A percentile compares a stretch with the other conserved stretches of the same genome.
These are phyloP conservation scores for Chromobotia macracanthus DNA, from an alignment of 2,797 vertebrate species.

Conservation along the genomic window DNA sequence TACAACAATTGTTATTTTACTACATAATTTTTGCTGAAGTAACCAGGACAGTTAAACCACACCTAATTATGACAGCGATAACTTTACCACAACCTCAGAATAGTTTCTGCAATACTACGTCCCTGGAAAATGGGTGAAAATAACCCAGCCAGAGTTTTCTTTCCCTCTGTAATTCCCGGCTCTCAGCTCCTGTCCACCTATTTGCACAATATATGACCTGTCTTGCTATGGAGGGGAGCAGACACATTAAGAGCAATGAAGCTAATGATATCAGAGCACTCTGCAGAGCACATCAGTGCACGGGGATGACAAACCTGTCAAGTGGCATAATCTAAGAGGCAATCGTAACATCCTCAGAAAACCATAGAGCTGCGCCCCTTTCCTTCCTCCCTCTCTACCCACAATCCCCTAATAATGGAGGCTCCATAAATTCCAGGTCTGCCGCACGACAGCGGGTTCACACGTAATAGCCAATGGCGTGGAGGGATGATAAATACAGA, in stretches of 20 bases:
- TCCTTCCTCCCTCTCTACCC: conserved; percentile 62
- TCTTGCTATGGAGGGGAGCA: conserved; percentile 80
- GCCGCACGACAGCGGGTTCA: conserved; percentile 82
- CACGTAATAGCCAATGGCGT: conserved; percentile 79
- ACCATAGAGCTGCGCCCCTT: conserved; percentile 82
- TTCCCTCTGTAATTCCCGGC: conserved; percentile 58
- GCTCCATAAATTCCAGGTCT: conserved; percentile 89
- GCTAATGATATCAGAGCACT: conserved; percentile 98
- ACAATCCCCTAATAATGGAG: conserved; percentile 93
- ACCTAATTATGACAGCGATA: not conserved
- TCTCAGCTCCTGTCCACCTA: conserved; percentile 68
- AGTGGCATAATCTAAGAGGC: conserved; percentile 90
- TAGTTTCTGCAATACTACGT: conserved; percentile 1
- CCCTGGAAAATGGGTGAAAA: conserved; percentile 36
- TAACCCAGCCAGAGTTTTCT: conserved; percentile 43
- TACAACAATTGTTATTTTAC: not conserved
- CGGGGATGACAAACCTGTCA: conserved; percentile 95
- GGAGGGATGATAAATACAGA: conserved; percentile 93
- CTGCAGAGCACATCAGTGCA: conserved; percentile 88
- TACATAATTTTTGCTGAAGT: not conserved
- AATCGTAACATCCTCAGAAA: conserved; percentile 90
- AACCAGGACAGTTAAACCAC: not conserved
- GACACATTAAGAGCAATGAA: conserved; percentile 96
- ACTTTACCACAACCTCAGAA: conserved; percentile 37
- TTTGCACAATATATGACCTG: conserved; percentile 83